Evolutionary conservation across 2,888 invertebrate genomes (phyloP).

Genomic region (Rhorus exstirpatorius): DNA sequence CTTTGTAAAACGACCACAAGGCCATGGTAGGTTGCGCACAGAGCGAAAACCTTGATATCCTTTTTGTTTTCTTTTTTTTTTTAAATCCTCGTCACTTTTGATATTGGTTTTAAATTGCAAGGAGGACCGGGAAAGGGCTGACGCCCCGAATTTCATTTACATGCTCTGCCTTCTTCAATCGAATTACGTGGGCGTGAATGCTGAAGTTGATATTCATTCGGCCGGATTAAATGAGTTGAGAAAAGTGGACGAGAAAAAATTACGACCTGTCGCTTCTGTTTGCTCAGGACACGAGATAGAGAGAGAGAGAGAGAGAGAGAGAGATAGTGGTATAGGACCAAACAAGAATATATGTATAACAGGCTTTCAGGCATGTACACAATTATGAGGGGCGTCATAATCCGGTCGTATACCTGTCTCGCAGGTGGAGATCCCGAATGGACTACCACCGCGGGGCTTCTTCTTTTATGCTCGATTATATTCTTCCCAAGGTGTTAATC

Average conservation of each 20-base stretch:
- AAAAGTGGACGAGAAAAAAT: conserved; percentile 43
- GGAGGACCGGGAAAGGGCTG: background rate
- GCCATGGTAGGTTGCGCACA: no score
- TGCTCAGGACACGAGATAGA: conserved; percentile 48
- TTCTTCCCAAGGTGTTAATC: conserved; percentile 69
- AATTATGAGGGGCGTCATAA: conserved; percentile 73
- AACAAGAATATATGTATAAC: conserved; percentile 33
- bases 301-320: conserved; percentile 1
- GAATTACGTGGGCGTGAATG: conserved; percentile 51
- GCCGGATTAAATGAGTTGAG: conserved; percentile 28
- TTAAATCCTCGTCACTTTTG: no score
- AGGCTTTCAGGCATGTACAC: conserved; percentile 46
- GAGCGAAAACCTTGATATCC: no score
- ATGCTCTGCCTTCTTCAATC: conserved; percentile 31
- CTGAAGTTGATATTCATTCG: conserved; percentile 48
- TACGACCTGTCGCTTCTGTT: conserved; percentile 65
- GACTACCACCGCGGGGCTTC: conserved; percentile 49
- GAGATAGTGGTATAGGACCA: conserved; percentile 15
- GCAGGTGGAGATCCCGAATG: conserved; percentile 59
- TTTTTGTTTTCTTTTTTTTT: no score
- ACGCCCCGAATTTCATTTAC: conserved; percentile 15
- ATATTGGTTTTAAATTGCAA: background rate
- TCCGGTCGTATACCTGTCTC: conserved; percentile 72
- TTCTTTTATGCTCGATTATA: conserved; percentile 67
- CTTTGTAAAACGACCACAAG: no score